Percentiles rank a stretch among this genome's conserved stretches.
Conservation (phyloP, 2,797 vertebrate species). For the Clarias fuscus region DNA sequence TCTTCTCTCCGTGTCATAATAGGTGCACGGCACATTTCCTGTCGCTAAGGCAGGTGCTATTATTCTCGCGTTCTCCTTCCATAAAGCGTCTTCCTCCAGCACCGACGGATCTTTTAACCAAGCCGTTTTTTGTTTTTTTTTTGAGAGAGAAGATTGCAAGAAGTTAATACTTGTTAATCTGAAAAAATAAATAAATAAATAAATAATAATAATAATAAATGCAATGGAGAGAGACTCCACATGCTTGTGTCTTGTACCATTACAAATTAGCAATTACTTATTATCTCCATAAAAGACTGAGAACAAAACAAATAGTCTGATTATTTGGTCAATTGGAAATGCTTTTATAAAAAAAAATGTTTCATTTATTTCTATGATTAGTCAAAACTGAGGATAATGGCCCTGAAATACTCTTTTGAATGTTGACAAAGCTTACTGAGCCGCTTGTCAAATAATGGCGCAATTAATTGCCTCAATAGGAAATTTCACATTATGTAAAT, state of each 20-base stretch:
- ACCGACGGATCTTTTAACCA: not conserved
- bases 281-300: not conserved
- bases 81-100: not conserved
- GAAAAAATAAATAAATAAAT: not conserved
- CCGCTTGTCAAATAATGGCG: constrained; percentile 16
- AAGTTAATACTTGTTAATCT: constrained; percentile 1
- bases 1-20: constrained; percentile 53
- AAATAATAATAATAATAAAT: not conserved
- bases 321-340: constrained; percentile 37
- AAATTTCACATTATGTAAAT: constrained; percentile 35
- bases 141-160: not conserved
- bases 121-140: not conserved
- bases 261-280: constrained; percentile 14
- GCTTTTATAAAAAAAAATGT: not conserved
- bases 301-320: constrained; percentile 27
- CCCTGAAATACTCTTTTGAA: constrained; percentile 20
- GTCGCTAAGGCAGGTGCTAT: constrained; percentile 44
- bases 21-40: constrained; percentile 33
- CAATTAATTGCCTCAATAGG: constrained; percentile 15
- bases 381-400: not conserved
- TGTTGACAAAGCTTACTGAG: constrained; percentile 3
- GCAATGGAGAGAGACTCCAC: not conserved
- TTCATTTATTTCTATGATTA: constrained; percentile 43
- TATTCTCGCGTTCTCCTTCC: constrained; percentile 46
- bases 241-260: not conserved